Base-by-base conservation (phyloP, 92 coral and sea anemone species). In the Epizoanthus scotinus region DNA sequence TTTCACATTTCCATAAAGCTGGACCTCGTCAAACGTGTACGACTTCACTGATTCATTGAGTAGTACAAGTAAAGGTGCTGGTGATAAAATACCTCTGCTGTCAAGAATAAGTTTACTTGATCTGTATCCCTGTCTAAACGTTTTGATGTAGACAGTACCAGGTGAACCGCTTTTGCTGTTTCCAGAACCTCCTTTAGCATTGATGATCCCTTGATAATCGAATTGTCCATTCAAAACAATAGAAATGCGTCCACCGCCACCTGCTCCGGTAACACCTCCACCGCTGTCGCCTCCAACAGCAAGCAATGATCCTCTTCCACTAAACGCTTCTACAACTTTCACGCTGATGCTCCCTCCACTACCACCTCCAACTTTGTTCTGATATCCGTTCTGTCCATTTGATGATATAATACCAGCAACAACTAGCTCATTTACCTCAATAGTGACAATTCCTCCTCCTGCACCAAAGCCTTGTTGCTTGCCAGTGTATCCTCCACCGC, bases 291-390 rank as follows among this genome's bases (percentile, higher is more conserved):
- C 92, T 18, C 92, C 92, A 10, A 58, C 67, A 50, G 63, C 84
- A n/a, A 26, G 73, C 20, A 89, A 36, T 9, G 42, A 25, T 67
- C 92, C 92, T 20, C 92, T 83, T 3, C 92, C 92, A 49, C 69
- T 73, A 29, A 89, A 71, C 7, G 31, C 21, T 4, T 77, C 28
- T 21, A 34, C 58, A 2, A 89, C 79, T 18, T 79, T 59, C 55
- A 78, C 50, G 78, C 56, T 67, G 22, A 89, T 62, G 63, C 92
- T 89, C 15, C 92, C 92, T 3, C 92, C 92, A 67, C 89, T 85
- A 29, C 92, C 92, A 17, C 89, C 92, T 9, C 92, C 92, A 3
- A 80, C 81, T 63, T 42, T 81, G 21, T 34, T 71, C 0, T 15
- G 71, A 3, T 72, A 8, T 1, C 89, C 92, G 53, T 49, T 26